Percentiles rank a stretch among this genome's conserved stretches.
Conservation (phyloP, 2,797 vertebrate genomes). For the Taeniopygia guttata region DNA sequence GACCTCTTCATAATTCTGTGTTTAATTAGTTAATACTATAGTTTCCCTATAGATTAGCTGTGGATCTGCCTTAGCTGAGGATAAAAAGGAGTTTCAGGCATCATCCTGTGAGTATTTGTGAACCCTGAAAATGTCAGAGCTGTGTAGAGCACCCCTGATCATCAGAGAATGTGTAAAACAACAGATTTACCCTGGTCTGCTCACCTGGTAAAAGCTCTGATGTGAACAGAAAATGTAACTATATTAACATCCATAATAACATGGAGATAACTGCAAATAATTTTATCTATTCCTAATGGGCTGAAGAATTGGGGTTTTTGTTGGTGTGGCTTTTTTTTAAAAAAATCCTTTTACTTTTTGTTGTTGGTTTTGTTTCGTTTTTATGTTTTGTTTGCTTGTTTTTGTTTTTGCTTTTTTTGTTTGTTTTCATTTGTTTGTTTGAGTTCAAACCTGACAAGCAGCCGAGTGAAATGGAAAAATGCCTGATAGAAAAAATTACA, state of each 20-base stretch:
- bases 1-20: slow-evolving; percentile 36
- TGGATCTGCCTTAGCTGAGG: background rate
- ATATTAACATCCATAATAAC: background rate
- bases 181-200: background rate
- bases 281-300: background rate
- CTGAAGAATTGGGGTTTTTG: background rate
- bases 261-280: background rate
- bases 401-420: background rate
- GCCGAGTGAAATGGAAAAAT: background rate
- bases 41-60: background rate
- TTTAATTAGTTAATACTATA: slow-evolving; percentile 5
- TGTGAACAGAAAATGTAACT: slow-evolving; percentile 13
- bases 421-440: background rate
- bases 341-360: background rate
- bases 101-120: background rate
- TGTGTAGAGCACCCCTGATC: background rate
- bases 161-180: background rate
- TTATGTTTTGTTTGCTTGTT: background rate
- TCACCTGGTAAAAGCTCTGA: slow-evolving; percentile 9
- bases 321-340: no score
- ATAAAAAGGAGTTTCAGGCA: background rate
- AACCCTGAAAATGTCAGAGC: slow-evolving; percentile 43
- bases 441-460: background rate
- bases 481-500: background rate
- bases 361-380: background rate